Evolutionary conservation across 1,140 invertebrate genomes (phyloP).

Genomic region (Latrodectus geometricus): DNA sequence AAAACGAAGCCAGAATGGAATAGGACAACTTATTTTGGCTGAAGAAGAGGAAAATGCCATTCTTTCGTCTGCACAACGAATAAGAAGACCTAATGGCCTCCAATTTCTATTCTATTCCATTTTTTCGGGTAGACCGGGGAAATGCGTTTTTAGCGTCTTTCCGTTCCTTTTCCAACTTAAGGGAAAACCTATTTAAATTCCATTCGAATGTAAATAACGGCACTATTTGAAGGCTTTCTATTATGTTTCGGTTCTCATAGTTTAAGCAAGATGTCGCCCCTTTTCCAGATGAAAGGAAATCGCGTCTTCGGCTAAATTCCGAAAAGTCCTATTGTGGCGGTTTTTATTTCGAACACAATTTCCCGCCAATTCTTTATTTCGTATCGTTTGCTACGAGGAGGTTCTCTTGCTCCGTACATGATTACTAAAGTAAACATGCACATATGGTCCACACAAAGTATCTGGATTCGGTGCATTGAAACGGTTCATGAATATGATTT

Average conservation of each 20-base stretch:
- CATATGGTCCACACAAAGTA: not conserved
- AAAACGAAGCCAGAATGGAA: constrained; percentile 29
- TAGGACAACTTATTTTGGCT: constrained; percentile 53
- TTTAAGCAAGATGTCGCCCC: constrained; percentile 27
- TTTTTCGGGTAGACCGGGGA: constrained; percentile 34
- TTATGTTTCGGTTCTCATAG: constrained; percentile 49
- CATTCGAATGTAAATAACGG: constrained; percentile 59
- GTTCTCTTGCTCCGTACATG: not conserved
- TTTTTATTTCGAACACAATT: constrained; percentile 54
- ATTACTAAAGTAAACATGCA: constrained; percentile 43
- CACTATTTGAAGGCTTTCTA: constrained; percentile 56
- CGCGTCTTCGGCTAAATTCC: constrained; percentile 55
- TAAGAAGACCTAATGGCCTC: constrained; percentile 58
- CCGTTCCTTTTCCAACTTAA: constrained; percentile 49
- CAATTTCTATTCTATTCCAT: constrained; percentile 62
- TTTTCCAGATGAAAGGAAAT: constrained; percentile 37
- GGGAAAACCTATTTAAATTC: constrained; percentile 61
- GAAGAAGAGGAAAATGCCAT: constrained; percentile 52
- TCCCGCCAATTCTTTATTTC: constrained; percentile 29
- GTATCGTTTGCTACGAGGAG: not conserved
- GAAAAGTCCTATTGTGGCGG: constrained; percentile 50
- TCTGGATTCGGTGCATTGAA: not conserved
- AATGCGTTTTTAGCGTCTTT: constrained; percentile 61
- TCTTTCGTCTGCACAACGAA: constrained; percentile 34
- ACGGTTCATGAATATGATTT: constrained; percentile 48